phyloP scores from a whole-genome alignment of 2,113 vertebrate genomes.

The Trichechus manatus region DNA sequence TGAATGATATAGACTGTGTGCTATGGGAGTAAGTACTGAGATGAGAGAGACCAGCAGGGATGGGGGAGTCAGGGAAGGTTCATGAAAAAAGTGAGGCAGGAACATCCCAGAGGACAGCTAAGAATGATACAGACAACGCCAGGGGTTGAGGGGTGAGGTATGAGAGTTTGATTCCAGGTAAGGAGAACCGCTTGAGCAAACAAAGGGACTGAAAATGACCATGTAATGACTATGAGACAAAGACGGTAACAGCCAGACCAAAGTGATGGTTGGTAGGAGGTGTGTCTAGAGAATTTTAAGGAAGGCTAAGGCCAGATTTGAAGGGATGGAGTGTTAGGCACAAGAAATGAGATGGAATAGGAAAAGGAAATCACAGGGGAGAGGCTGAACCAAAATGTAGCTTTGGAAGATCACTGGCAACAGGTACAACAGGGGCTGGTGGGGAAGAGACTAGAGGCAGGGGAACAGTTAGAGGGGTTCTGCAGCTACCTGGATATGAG shows the following conservation, averaged over 20 bases:
- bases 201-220: not conserved
- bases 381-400: not conserved
- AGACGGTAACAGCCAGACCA: not conserved
- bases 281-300: not conserved
- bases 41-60: not conserved
- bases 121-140: not conserved
- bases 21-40: not conserved
- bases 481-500: not conserved
- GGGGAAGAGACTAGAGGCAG: not conserved
- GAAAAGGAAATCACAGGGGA: constrained; percentile 16
- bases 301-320: constrained; percentile 6
- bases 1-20: not conserved
- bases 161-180: constrained; percentile 13
- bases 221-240: not conserved
- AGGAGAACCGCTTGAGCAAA: constrained; percentile 34
- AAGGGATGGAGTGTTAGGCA: not conserved
- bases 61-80: not conserved
- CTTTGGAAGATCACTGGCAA: not conserved
- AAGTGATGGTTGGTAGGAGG: not conserved
- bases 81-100: not conserved
- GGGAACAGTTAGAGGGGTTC: not conserved
- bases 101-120: not conserved
- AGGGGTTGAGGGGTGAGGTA: not conserved
- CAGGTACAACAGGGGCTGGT: not conserved
- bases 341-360: not conserved